Conservation (phyloP, 2,113 vertebrate species). For the Amphilophus citrinellus region DNA sequence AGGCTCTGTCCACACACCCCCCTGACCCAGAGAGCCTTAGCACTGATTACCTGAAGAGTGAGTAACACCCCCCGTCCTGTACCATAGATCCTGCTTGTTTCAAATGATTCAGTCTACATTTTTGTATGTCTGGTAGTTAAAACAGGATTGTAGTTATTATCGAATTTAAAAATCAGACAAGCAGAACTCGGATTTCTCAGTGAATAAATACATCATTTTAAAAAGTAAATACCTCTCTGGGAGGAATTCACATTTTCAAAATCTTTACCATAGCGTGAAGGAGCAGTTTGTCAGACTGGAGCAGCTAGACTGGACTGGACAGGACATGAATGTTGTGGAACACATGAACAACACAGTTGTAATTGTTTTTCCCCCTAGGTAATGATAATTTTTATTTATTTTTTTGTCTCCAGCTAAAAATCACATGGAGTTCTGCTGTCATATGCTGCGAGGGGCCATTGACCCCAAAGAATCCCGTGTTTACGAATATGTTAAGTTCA, state of each 20-base stretch:
- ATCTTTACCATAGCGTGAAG: background rate
- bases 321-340: background rate
- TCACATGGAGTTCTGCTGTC: slow-evolving; percentile 98
- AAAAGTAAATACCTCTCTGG: background rate
- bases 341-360: background rate
- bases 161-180: background rate
- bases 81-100: background rate
- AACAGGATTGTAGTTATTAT: background rate
- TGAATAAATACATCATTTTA: background rate
- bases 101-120: background rate
- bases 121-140: background rate
- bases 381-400: background rate
- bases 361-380: fast-evolving
- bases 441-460: slow-evolving; percentile 96
- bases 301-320: background rate
- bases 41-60: slow-evolving; percentile 94
- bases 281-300: background rate
- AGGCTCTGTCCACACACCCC: slow-evolving; percentile 91
- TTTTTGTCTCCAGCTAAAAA: slow-evolving; percentile 89
- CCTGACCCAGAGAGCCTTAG: slow-evolving; percentile 90
- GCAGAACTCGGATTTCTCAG: background rate
- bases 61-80: slow-evolving; percentile 74
- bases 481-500: slow-evolving; percentile 98
- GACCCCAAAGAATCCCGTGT: slow-evolving; percentile 94
- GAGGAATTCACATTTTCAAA: background rate